phyloP scores from a whole-genome alignment of 2,797 vertebrate species.

The Cossypha polioptera region DNA sequence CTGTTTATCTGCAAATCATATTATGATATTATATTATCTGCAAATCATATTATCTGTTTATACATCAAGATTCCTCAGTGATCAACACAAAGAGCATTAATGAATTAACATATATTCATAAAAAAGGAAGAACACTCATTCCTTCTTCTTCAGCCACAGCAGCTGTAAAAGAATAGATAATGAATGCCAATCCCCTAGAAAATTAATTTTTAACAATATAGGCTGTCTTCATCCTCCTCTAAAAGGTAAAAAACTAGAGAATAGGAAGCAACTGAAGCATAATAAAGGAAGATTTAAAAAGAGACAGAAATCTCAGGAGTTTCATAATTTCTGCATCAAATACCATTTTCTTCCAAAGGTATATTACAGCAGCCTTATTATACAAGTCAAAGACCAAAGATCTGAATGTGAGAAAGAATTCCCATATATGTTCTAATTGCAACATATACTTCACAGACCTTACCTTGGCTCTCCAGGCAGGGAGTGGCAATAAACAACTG shows the following conservation, averaged over 20 bases:
- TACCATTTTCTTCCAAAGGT: not conserved
- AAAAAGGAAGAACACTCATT: not conserved
- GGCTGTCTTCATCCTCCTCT: not conserved
- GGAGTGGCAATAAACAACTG: not conserved
- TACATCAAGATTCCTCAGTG: not conserved
- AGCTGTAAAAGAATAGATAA: not conserved
- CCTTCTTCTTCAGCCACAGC: not conserved
- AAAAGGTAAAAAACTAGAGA: not conserved
- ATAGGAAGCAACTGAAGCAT: not conserved
- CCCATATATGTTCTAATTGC: not conserved
- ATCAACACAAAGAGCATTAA: not conserved
- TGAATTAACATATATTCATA: not conserved
- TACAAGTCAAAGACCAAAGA: not conserved
- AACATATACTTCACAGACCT: not conserved
- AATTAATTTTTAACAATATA: not conserved
- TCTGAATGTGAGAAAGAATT: not conserved
- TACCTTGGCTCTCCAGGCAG: not conserved
- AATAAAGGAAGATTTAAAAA: not conserved
- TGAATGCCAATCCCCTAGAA: not conserved
- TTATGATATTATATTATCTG: not conserved
- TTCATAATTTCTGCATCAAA: not conserved
- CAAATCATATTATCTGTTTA: not conserved
- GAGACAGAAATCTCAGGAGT: not conserved
- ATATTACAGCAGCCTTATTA: not conserved
- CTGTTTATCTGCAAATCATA: not conserved